phyloP scores from a whole-genome alignment of 1,140 invertebrate species.

The Drosophila lacertosa region DNA sequence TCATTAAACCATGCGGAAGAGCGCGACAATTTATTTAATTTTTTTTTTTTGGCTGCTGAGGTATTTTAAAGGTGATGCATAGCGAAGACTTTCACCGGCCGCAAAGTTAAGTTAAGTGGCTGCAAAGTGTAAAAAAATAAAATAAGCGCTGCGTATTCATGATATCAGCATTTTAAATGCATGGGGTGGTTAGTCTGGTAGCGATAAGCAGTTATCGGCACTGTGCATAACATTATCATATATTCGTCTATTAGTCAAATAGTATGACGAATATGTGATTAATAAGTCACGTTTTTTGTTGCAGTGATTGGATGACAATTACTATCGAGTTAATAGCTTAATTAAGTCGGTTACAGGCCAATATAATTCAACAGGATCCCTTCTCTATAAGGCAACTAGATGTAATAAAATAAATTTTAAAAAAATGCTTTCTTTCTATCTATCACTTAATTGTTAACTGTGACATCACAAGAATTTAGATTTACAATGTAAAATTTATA shows the following conservation, averaged over 20 bases:
- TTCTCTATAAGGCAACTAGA: too few species aligned
- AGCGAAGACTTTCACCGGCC: neutral
- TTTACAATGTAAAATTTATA: too few species aligned
- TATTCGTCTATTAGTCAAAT: neutral
- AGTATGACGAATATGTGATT: neutral
- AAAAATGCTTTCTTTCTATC: too few species aligned
- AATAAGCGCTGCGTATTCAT: constrained; percentile 13
- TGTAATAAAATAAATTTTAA: too few species aligned
- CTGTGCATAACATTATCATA: neutral
- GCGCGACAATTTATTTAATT: neutral
- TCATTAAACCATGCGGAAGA: neutral
- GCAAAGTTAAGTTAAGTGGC: neutral
- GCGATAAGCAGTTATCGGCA: neutral
- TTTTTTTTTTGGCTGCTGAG: neutral
- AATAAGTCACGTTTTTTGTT: neutral
- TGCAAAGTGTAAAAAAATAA: neutral
- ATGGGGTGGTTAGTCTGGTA: neutral
- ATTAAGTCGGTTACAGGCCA: too few species aligned
- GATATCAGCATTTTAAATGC: constrained; percentile 5
- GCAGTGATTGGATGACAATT: too few species aligned
- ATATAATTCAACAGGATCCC: too few species aligned
- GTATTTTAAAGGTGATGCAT: neutral
- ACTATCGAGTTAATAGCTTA: too few species aligned
- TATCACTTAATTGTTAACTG: too few species aligned
- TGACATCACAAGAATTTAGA: too few species aligned